These are phyloP conservation scores for Zoanthus solanderi DNA, from an alignment of 92 coral and sea anemone genomes.

Conservation along the genomic window DNA sequence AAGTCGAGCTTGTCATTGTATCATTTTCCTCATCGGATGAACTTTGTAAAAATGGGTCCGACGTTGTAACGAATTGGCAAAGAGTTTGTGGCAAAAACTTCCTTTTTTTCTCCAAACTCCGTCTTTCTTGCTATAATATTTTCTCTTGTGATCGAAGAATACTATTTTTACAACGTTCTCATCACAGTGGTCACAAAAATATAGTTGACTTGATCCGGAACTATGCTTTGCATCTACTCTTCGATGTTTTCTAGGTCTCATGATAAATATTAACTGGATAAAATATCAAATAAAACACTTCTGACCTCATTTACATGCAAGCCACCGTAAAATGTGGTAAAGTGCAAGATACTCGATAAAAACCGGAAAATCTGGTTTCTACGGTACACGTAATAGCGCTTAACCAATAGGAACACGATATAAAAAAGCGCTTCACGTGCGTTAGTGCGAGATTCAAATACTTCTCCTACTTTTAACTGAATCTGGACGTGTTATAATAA, in stretches of 20 bases:
- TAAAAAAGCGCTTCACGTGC: not conserved
- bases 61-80: not conserved
- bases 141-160: conserved; percentile 12
- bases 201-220: not conserved
- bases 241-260: too few species aligned
- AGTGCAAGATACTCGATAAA: too few species aligned
- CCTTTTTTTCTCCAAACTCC: not conserved
- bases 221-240: too few species aligned
- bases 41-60: not conserved
- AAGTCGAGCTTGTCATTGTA: not conserved
- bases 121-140: not conserved
- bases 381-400: too few species aligned
- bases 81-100: not conserved
- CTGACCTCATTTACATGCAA: too few species aligned
- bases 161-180: not conserved
- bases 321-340: too few species aligned
- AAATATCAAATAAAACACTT: too few species aligned
- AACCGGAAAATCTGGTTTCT: too few species aligned
- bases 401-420: not conserved
- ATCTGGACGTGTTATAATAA: not conserved
- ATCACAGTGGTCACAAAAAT: conserved; percentile 3
- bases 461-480: not conserved
- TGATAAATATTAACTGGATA: too few species aligned
- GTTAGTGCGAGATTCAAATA: not conserved
- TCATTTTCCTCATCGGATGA: conserved; percentile 8